A percentile compares a stretch with the other conserved stretches of the same genome.
phyloP scores from a whole-genome alignment of 92 coral and sea anemone genomes.

The Palythoa grandis region DNA sequence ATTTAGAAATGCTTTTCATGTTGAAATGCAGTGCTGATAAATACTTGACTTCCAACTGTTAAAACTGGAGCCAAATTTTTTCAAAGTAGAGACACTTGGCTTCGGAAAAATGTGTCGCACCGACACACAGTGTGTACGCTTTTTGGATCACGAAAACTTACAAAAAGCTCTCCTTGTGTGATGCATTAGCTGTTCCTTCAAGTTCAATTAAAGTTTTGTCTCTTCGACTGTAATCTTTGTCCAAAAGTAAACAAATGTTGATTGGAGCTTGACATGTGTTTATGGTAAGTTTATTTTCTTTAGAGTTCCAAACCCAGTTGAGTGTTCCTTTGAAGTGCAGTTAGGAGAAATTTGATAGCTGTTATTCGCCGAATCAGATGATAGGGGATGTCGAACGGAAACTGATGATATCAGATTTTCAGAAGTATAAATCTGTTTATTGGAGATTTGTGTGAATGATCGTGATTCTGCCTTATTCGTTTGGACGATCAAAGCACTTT shows the following conservation, averaged over 20 bases:
- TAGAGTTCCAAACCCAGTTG: neutral
- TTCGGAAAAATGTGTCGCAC: neutral
- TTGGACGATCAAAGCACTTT: neutral
- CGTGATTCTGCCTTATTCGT: slow-evolving; percentile 6
- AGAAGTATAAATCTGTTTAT: slow-evolving; percentile 7
- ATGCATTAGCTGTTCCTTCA: slow-evolving; percentile 17
- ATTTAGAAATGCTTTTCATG: slow-evolving; percentile 1
- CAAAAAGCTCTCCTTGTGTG: neutral
- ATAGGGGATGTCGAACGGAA: slow-evolving; percentile 35
- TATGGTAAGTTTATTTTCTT: slow-evolving; percentile 1
- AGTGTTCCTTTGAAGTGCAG: neutral
- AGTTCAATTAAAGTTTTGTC: slow-evolving; percentile 20
- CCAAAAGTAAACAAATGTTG: slow-evolving; percentile 21
- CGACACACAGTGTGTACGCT: neutral
- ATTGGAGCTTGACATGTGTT: slow-evolving; percentile 25
- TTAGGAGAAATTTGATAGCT: slow-evolving; percentile 20
- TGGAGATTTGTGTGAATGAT: slow-evolving; percentile 14
- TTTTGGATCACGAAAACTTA: slow-evolving; percentile 2
- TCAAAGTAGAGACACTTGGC: slow-evolving; percentile 4
- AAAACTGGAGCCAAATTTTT: slow-evolving; percentile 21
- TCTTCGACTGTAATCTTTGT: slow-evolving; percentile 10
- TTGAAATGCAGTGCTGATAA: slow-evolving; percentile 2
- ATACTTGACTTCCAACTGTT: slow-evolving; percentile 34
- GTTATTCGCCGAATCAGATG: slow-evolving; percentile 19
- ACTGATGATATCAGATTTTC: slow-evolving; percentile 27